Evolutionary conservation across 1,140 invertebrate genomes (phyloP), one percentile per base, ranked within the genome.

Genomic region (Dufourea novaeangliae): DNA sequence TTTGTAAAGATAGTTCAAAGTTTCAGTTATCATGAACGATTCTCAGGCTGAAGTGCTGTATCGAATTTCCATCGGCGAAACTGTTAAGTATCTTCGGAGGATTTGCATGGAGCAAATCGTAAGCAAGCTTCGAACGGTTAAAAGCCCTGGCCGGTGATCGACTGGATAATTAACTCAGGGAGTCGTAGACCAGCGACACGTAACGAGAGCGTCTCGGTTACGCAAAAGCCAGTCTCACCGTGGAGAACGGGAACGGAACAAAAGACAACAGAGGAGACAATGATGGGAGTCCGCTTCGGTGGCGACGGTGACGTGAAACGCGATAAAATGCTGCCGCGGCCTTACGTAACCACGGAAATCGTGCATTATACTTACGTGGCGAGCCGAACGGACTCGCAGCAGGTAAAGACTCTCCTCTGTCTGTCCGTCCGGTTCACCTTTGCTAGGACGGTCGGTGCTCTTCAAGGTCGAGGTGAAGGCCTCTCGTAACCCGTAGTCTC

Each of bases 381-480:
- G 61, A 84, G 82, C 75, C 77, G 71, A 73, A 70, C 61, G 79
- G 82, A 78, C 82, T 67, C 29, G 54, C 44, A 27, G 63, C 72
- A 74, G 84, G 86, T 88, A 78, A 74, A 82, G 76, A 62, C 71
- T 79, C 71, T 77, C 77, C 68, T n/a, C n/a, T n/a, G 80, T 76
- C 77, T 66, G 61, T 86, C 78, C 84, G 80, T 88, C 87, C 82
- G 83, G 85, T 85, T 90, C 86, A 88, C 88, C 88, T 90, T 88
- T 90, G 84, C 85, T 86, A 87, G 86, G 79, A 88, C 86, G 86
- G 87, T 90, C 89, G 84, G 85, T 85, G 83, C 83, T 89, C 82
- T 86, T 88, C 88, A 89, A 91, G 90, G 89, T 88, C 88, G 85
- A 90, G 89, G 89, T 86, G 88, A 91, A 91, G 90, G 88, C 78